Conservation (phyloP, 2,113 vertebrate species). For the Albula goreensis region DNA sequence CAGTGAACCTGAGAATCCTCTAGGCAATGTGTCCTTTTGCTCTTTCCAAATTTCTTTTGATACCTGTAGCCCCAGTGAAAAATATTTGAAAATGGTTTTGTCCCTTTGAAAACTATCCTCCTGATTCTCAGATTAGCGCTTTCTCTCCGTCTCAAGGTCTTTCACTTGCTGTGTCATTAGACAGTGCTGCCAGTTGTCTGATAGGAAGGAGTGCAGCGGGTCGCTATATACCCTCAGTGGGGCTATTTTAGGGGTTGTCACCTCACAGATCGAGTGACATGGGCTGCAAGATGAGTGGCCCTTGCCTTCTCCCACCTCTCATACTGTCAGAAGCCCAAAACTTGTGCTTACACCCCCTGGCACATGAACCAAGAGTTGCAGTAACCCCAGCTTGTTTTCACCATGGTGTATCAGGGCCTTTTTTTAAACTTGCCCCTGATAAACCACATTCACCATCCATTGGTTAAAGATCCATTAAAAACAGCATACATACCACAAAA, state of each 20-base stretch:
- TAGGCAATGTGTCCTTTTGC: background rate
- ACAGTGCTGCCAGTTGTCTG: constrained; percentile 41
- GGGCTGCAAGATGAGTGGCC: constrained; percentile 57
- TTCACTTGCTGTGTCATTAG: constrained; percentile 8
- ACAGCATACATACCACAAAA: constrained; percentile 36
- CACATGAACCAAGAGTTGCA: constrained; percentile 43
- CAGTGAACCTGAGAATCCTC: background rate
- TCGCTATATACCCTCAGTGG: constrained; percentile 60
- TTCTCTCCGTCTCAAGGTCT: constrained; percentile 11
- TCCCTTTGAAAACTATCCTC: background rate
- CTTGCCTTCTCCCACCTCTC: constrained; percentile 28
- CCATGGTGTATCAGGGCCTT: constrained; percentile 24
- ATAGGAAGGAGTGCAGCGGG: constrained; percentile 7
- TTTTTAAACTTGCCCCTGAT: background rate
- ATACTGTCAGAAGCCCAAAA: constrained; percentile 34
- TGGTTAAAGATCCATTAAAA: constrained; percentile 27
- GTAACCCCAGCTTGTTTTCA: constrained; percentile 48
- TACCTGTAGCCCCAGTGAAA: background rate
- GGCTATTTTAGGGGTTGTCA: constrained; percentile 66
- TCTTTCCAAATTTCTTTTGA: background rate
- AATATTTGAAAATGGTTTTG: background rate
- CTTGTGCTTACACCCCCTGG: constrained; percentile 32
- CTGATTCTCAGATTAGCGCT: background rate
- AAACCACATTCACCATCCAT: constrained; percentile 1
- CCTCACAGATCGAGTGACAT: constrained; percentile 51